phyloP scores from a whole-genome alignment of 2,888 invertebrate species.

The Biston stratarius region DNA sequence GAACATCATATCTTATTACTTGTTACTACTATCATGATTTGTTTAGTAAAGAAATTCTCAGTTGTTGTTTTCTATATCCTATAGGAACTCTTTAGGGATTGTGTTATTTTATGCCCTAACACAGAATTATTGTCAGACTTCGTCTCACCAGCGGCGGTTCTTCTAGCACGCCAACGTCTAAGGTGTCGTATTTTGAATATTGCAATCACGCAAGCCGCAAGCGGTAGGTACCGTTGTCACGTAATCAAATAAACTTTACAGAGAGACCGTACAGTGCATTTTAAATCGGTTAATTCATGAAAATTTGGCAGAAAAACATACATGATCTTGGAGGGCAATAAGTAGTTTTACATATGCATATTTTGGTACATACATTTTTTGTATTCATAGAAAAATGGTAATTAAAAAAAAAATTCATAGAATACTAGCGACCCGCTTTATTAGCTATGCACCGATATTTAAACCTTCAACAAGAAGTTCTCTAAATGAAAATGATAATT shows the following conservation, averaged over 20 bases:
- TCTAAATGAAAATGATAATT: no score
- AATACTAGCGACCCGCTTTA: no score
- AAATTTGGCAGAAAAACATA: background rate
- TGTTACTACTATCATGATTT: no score
- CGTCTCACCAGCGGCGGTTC: background rate
- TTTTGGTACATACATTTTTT: background rate
- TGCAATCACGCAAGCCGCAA: conserved; percentile 29
- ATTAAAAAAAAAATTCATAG: no score
- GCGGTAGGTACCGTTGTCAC: conserved; percentile 18
- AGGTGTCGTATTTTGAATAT: conserved; percentile 22
- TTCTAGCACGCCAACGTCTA: conserved; percentile 13
- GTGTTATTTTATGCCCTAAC: no score
- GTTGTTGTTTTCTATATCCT: no score
- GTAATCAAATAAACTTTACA: conserved; percentile 26
- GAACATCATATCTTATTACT: no score
- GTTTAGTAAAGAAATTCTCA: no score
- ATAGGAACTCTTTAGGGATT: no score
- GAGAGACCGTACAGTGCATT: conserved; percentile 19
- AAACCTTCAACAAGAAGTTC: no score
- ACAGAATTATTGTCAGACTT: no score
- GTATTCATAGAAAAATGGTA: background rate
- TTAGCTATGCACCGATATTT: no score
- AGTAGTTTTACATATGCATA: background rate
- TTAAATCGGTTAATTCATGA: background rate
- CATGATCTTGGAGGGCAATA: background rate